phyloP scores from a whole-genome alignment of 2,797 vertebrate species.

The Lepilemur ruficaudatus region DNA sequence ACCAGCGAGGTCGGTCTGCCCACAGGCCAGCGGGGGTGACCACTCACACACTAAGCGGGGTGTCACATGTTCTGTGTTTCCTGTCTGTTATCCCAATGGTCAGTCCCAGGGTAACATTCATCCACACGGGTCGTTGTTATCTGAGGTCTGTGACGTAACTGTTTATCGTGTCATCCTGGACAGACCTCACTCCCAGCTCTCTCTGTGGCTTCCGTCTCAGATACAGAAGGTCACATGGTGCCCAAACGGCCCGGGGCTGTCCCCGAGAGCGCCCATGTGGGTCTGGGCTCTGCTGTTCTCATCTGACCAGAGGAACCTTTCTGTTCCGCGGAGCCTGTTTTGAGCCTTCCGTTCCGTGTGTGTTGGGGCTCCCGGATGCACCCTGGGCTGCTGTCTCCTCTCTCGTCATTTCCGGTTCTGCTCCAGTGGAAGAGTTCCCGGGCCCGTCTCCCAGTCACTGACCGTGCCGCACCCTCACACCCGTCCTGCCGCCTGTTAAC shows the following conservation, averaged over 20 bases:
- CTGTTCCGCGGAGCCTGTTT: not conserved
- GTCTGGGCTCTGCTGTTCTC: not conserved
- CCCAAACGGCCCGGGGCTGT: not conserved
- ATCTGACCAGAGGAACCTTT: not conserved
- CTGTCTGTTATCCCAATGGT: not conserved
- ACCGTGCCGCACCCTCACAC: not conserved
- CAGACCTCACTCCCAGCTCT: not conserved
- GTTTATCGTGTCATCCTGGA: not conserved
- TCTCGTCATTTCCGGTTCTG: not conserved
- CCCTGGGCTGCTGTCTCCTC: not conserved
- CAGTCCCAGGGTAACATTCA: not conserved
- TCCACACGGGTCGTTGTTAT: not conserved
- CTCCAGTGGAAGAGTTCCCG: not conserved
- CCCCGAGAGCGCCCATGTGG: not conserved
- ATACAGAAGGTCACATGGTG: not conserved
- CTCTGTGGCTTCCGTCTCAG: not conserved
- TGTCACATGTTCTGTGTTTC: not conserved
- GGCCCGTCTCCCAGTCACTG: not conserved
- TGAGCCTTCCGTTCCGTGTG: not conserved
- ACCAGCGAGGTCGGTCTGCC: not conserved
- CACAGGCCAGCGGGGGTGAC: not conserved
- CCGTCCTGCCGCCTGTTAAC: not conserved
- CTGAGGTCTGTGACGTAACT: not conserved
- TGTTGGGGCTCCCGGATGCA: not conserved
- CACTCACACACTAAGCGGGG: fast-evolving